Conservation (phyloP, 2,888 invertebrate genomes). For the Cantharis flavilabris region DNA sequence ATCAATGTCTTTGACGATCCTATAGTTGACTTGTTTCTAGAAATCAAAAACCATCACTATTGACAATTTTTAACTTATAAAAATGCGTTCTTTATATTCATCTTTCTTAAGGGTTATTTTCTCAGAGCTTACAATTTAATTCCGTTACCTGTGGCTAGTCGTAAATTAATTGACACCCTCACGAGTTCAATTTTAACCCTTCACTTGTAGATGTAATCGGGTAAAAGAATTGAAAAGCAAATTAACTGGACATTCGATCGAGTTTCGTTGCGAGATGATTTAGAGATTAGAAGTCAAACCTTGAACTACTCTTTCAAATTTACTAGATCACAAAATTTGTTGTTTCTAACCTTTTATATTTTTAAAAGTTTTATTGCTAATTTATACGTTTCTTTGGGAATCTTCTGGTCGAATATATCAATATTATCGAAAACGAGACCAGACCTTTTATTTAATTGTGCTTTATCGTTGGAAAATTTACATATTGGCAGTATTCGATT, state of each 20-base stretch:
- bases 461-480: neutral
- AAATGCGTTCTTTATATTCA: neutral
- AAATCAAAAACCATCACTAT: neutral
- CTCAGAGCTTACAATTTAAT: neutral
- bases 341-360: neutral
- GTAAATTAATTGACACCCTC: conserved; percentile 33
- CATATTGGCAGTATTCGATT: neutral
- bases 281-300: neutral
- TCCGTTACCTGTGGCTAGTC: conserved; percentile 1
- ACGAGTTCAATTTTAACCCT: conserved; percentile 26
- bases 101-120: neutral
- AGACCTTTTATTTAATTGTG: neutral
- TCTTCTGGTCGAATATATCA: neutral
- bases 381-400: neutral
- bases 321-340: neutral
- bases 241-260: conserved; percentile 12
- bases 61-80: neutral
- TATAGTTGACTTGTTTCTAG: conserved; percentile 11
- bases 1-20: conserved; percentile 29
- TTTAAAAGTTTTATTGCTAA: neutral
- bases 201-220: conserved; percentile 30
- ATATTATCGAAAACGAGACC: neutral
- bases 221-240: conserved; percentile 21
- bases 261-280: conserved; percentile 4
- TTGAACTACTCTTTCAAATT: neutral